These are phyloP conservation scores for Rhabdomys pumilio DNA, from an alignment of 2,797 vertebrate species.

Conservation along the genomic window DNA sequence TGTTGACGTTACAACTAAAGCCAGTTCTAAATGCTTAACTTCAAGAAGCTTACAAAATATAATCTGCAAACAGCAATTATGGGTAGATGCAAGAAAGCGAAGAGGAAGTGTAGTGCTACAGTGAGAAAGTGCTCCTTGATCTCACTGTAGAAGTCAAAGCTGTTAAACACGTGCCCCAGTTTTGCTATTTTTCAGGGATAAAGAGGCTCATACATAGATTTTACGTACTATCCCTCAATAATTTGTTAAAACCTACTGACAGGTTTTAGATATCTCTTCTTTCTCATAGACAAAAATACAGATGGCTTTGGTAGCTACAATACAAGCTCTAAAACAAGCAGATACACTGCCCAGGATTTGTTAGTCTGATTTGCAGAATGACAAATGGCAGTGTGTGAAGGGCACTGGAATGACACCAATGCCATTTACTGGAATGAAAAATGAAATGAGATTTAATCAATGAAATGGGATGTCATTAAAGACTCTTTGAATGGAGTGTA, in stretches of 20 bases:
- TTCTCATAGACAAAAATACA: not conserved
- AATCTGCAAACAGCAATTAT: not conserved
- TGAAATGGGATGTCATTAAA: not conserved
- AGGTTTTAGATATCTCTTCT: not conserved
- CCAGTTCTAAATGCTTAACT: not conserved
- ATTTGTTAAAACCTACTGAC: not conserved
- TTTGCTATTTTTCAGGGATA: not conserved
- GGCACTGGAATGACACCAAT: not conserved
- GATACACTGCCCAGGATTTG: not conserved
- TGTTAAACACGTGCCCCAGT: not conserved
- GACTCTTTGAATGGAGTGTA: not conserved
- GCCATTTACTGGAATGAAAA: not conserved
- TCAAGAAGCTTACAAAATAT: slow-evolving; percentile 23
- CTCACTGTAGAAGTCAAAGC: not conserved
- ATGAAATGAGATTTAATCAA: not conserved
- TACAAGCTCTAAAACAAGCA: not conserved
- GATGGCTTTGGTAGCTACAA: not conserved
- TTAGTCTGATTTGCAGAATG: not conserved
- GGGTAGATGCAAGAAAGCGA: not conserved
- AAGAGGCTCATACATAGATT: not conserved
- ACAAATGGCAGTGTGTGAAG: not conserved
- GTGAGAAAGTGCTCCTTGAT: not conserved
- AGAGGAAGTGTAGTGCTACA: not conserved
- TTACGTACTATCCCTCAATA: not conserved
- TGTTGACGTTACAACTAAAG: not conserved